Percentiles rank a stretch among this genome's conserved stretches.
Conservation (phyloP, 2,888 invertebrate genomes). For the Drosophila niveifrons region DNA sequence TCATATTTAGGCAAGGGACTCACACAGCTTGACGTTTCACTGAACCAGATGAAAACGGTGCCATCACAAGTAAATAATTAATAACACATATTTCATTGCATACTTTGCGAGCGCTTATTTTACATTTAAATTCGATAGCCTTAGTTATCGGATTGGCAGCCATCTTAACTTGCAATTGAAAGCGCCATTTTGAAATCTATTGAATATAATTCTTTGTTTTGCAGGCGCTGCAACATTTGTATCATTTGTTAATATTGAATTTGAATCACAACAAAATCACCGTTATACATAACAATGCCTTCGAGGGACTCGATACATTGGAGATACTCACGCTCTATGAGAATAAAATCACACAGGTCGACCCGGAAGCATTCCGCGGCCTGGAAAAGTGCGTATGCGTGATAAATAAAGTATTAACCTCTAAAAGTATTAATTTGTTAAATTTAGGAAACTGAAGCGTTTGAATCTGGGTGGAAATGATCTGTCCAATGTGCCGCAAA, state of each 20-base stretch:
- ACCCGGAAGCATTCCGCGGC: conserved; percentile 93
- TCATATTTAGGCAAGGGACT: conserved; percentile 90
- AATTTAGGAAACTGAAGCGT: conserved; percentile 90
- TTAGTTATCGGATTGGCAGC: background rate
- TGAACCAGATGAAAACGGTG: conserved; percentile 92
- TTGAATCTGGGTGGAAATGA: conserved; percentile 95
- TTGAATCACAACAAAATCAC: conserved; percentile 95
- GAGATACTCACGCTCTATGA: conserved; percentile 95
- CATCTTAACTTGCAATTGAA: background rate
- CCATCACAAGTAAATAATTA: conserved; percentile 87
- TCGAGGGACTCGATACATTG: conserved; percentile 94
- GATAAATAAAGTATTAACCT: background rate
- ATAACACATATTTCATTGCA: background rate
- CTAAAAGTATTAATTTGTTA: background rate
- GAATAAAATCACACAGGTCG: conserved; percentile 92
- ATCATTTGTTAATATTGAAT: conserved; percentile 93
- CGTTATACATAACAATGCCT: conserved; percentile 92
- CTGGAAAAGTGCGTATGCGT: conserved; percentile 91
- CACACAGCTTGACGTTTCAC: conserved; percentile 94
- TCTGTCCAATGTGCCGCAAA: conserved; percentile 91
- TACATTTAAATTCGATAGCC: conserved; percentile 3
- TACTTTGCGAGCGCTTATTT: conserved; percentile 2
- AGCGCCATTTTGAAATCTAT: background rate
- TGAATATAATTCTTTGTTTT: background rate
- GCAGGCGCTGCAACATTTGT: conserved; percentile 90